Percentiles rank a stretch among this genome's conserved stretches.
Conservation (phyloP, 2,888 invertebrate species). For the Acrobasis repandana region DNA sequence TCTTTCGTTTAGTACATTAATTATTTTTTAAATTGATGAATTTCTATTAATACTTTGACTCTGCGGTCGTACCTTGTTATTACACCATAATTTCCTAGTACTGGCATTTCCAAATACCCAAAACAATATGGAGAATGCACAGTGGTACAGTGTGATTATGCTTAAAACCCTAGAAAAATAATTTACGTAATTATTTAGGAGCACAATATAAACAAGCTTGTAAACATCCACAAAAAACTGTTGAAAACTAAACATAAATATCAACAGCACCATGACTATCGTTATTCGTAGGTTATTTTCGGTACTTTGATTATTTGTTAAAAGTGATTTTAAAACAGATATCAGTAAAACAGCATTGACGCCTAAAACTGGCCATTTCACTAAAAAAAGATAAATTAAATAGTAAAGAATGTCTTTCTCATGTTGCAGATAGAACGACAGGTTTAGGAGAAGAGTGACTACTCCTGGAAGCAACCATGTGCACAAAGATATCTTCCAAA, state of each 20-base stretch:
- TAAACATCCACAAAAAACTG: slow-evolving; percentile 57
- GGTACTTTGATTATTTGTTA: slow-evolving; percentile 46
- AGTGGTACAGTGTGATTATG: slow-evolving; percentile 59
- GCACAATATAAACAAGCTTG: slow-evolving; percentile 47
- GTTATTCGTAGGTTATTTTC: slow-evolving; percentile 52
- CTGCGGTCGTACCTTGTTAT: not conserved
- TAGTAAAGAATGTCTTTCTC: slow-evolving; percentile 34
- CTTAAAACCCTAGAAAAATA: slow-evolving; percentile 38
- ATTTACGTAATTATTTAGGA: slow-evolving; percentile 30
- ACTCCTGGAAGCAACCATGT: slow-evolving; percentile 56
- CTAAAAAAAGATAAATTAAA: slow-evolving; percentile 45
- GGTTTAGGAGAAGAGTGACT: slow-evolving; percentile 37
- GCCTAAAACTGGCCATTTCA: slow-evolving; percentile 66
- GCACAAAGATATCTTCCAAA: slow-evolving; percentile 50
- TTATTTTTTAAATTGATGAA: not conserved
- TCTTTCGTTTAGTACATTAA: too few species aligned
- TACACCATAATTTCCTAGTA: slow-evolving; percentile 60
- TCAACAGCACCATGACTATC: slow-evolving; percentile 57
- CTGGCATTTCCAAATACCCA: slow-evolving; percentile 70
- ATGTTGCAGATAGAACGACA: slow-evolving; percentile 31
- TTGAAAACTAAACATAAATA: slow-evolving; percentile 66
- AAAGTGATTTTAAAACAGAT: slow-evolving; percentile 51
- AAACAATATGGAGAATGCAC: slow-evolving; percentile 61
- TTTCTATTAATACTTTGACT: slow-evolving; percentile 21
- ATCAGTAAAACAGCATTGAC: slow-evolving; percentile 56